Base-by-base conservation (phyloP, 2,797 vertebrate genomes). In the Cheirogaleus major region DNA sequence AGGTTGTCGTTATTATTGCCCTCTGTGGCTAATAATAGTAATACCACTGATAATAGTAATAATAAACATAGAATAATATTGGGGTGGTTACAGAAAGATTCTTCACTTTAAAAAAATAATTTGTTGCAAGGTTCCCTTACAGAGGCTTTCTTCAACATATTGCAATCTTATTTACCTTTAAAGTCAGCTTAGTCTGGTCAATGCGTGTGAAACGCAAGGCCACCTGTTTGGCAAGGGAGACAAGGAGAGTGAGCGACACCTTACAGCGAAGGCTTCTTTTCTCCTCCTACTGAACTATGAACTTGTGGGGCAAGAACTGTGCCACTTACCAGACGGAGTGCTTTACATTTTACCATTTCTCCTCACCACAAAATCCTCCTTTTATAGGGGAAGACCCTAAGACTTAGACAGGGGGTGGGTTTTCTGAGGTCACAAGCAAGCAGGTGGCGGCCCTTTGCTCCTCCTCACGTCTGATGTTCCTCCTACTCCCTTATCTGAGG, bases 141-240 rank as follows among this genome's bases (percentile, higher is more conserved):
- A 57, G 4, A 80, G 59, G 65, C 45, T 78, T 45, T 61, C 32
- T 32, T 82, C 38, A 79, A 61, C 6, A 18, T 38, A n/a, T 1
- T 52, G 35, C 45, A 91, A 84, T 85, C 43, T 1, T n/a, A 45
- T 35, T 67, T 59, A 76, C 45, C n/a, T 41, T 89, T 84, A 35
- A 86, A 70, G 80, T 87, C 20, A 61, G 22, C 48, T 45, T 59
- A 30, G 4, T 43, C 15, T 25, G 79, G 35, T 67, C 85, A 48
- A 3, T 4, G n/a, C 1, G 4, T 4, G 15, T 27, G 20, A 73
- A 52, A 45, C 15, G 5, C 32, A 23, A 92, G 30, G 43, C 4
- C 1, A 4, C 0, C 1, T 11, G 1, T 20, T 17, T 43, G 59
- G 43, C 4, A 2, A 14, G 79, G 59, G 61, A 70, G 35, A 45